Base-by-base conservation (phyloP, 2,113 vertebrate genomes). In the Aegotheles bennettii region DNA sequence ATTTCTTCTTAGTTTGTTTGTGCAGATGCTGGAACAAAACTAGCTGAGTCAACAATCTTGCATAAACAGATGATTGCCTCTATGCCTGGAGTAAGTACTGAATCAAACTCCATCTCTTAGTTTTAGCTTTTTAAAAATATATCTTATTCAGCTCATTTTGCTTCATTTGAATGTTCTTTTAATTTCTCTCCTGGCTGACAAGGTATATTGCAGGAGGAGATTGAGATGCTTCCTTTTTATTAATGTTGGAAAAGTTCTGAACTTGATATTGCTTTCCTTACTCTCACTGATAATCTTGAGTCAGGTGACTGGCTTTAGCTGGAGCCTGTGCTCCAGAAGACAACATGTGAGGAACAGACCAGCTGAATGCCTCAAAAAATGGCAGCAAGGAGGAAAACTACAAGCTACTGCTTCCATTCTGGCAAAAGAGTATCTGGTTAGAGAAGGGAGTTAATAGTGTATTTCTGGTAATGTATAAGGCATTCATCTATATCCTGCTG, bases 1-100 rank as follows among this genome's bases (percentile, higher is more conserved):
- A 95, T 96, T 95, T 94, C 96, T 97, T 96, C 93, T 96, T 94
- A 99, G 99, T 99, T 99, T 98, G 98, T 99, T 97, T 99, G 99
- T 97, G 97, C 98, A 97, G 99, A 99, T 98, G 99, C 99, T 77
- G 99, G 99, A 79, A 99, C 99, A 71, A 98, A 99, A 88, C 98
- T 99, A 61, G 98, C 99, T 45, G 99, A 99, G 96, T 99, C 99
- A 68, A 99, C 99, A 81, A 99, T 99, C 97, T 98, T 99, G 82
- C 99, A 99, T 96, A 99, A 99, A 97, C 99, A 99, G 98, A 99
- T 99, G 99, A 99, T 99, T 86, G 96, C 98, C 16, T 99, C 99
- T 24, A 90, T 99, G 89, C 99, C 99, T 50, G 99, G 98, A 96
- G 99, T 99, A 97, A 99, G 99, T 98, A 94, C 81, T 93, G 68